These are phyloP conservation scores for Frankliniella intonsa DNA, from an alignment of 2,888 invertebrate species.

Conservation along the genomic window DNA sequence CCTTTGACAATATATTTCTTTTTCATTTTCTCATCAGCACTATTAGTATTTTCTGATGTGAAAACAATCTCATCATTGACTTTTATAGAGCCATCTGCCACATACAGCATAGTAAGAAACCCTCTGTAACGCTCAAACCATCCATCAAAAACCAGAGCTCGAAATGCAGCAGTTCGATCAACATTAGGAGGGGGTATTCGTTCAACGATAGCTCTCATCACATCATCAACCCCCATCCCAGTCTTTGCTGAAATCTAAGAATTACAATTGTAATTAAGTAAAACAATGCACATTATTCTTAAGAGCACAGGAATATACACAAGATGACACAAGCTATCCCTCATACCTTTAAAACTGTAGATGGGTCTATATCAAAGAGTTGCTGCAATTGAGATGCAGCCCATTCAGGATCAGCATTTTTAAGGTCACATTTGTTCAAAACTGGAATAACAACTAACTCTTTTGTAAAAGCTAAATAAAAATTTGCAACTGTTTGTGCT, in stretches of 20 bases:
- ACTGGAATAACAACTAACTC: conserved; percentile 84
- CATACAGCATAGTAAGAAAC: conserved; percentile 68
- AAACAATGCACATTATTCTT: conserved; percentile 16
- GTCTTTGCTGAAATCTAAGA: conserved; percentile 79
- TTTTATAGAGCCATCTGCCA: conserved; percentile 69
- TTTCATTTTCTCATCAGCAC: conserved; percentile 52
- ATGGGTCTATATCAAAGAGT: conserved; percentile 73
- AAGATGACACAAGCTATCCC: conserved; percentile 5
- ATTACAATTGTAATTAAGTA: conserved; percentile 32
- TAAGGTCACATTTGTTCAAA: conserved; percentile 94
- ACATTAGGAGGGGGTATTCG: conserved; percentile 70
- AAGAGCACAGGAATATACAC: neutral
- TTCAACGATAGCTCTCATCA: conserved; percentile 73
- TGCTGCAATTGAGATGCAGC: conserved; percentile 72
- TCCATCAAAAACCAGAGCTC: conserved; percentile 85
- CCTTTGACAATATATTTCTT: conserved; percentile 75
- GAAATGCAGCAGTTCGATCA: conserved; percentile 57
- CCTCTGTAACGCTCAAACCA: conserved; percentile 87
- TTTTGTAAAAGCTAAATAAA: conserved; percentile 79
- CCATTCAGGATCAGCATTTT: conserved; percentile 79
- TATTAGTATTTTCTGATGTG: conserved; percentile 31
- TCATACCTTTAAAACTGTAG: conserved; percentile 65
- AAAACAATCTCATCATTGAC: conserved; percentile 74
- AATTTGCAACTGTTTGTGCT: conserved; percentile 97
- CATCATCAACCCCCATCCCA: conserved; percentile 74